These are phyloP conservation scores for Microcaecilia unicolor DNA, from an alignment of 2,797 vertebrate species.

Conservation along the genomic window DNA sequence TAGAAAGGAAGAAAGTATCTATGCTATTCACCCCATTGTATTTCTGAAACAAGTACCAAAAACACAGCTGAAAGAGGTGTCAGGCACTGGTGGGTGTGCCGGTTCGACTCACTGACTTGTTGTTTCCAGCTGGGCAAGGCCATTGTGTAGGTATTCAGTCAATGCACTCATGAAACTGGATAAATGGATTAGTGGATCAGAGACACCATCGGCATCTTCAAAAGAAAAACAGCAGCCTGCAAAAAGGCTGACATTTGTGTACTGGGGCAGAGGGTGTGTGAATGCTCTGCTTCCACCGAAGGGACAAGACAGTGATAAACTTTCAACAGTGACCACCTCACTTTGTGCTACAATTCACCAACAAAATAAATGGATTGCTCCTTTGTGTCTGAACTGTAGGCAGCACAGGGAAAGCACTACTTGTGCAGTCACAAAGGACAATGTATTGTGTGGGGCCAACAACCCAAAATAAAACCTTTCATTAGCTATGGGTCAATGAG, in stretches of 20 bases:
- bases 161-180: slow-evolving; percentile 62
- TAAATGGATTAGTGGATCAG: slow-evolving; percentile 75
- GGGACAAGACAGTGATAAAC: slow-evolving; percentile 83
- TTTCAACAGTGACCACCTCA: slow-evolving; percentile 65
- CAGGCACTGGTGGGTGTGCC: slow-evolving; percentile 44
- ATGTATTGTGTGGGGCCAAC: slow-evolving; percentile 53
- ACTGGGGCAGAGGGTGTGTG: slow-evolving; percentile 61
- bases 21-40: slow-evolving; percentile 32
- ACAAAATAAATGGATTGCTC: slow-evolving; percentile 76
- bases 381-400: slow-evolving; percentile 65
- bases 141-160: slow-evolving; percentile 62
- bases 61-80: slow-evolving; percentile 41
- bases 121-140: slow-evolving; percentile 49
- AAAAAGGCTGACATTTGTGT: slow-evolving; percentile 57
- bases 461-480: slow-evolving; percentile 66
- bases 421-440: slow-evolving; percentile 61
- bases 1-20: not conserved
- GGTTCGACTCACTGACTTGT: slow-evolving; percentile 39
- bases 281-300: slow-evolving; percentile 69
- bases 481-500: slow-evolving; percentile 68
- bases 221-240: slow-evolving; percentile 44
- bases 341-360: slow-evolving; percentile 56
- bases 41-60: slow-evolving; percentile 40
- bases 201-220: slow-evolving; percentile 68
- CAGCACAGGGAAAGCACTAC: slow-evolving; percentile 58